A percentile compares a stretch with the other conserved stretches of the same genome.
These are phyloP conservation scores for Gallinago paraguaiae DNA, from an alignment of 2,113 vertebrate species.

Conservation along the genomic window DNA sequence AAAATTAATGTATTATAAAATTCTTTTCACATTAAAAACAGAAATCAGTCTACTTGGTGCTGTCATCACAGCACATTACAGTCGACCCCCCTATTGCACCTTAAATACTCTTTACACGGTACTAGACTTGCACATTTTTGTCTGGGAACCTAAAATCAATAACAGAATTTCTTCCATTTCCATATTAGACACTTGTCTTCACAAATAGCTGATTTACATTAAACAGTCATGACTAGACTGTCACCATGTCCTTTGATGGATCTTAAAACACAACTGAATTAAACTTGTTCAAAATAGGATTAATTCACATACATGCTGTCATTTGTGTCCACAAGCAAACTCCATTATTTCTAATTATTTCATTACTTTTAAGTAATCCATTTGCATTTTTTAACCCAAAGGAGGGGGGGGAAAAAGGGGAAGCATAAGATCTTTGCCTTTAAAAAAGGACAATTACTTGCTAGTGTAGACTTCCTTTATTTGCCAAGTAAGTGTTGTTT, in stretches of 20 bases:
- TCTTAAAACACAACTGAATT: not conserved
- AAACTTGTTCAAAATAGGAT: not conserved
- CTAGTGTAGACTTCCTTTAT: not conserved
- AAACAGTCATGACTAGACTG: not conserved
- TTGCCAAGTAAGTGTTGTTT: not conserved
- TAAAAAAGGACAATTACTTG: not conserved
- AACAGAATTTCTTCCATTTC: not conserved
- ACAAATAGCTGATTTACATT: not conserved
- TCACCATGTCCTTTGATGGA: not conserved
- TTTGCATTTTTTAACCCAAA: not conserved
- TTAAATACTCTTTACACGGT: not conserved
- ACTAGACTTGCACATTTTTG: not conserved
- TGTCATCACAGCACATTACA: not conserved
- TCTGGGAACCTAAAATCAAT: not conserved
- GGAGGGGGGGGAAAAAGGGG: rapidly evolving
- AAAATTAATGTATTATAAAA: not conserved
- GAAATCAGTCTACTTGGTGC: not conserved
- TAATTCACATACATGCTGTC: not conserved
- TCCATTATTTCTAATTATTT: not conserved
- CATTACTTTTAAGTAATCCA: not conserved
- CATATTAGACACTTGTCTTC: not conserved
- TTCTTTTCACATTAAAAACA: not conserved
- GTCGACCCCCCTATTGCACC: not conserved
- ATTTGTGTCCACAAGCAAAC: not conserved
- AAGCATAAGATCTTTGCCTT: not conserved